Conservation (phyloP, 1,140 invertebrate species). For the Octopus bimaculoides region DNA sequence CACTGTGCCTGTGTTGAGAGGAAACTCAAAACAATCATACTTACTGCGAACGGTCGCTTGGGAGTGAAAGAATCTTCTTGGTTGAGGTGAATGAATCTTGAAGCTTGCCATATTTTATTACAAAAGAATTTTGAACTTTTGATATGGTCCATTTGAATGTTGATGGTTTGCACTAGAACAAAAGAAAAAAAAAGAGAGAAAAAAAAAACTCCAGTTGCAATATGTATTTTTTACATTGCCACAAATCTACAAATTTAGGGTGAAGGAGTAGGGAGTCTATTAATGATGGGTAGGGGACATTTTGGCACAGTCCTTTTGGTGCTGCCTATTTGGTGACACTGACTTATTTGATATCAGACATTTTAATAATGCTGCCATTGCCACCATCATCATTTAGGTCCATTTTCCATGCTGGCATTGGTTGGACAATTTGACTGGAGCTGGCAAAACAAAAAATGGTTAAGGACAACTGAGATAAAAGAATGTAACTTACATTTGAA, state of each 20-base stretch:
- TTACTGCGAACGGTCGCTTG: constrained; percentile 9
- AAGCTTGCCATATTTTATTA: constrained; percentile 58
- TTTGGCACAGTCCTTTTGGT: no score
- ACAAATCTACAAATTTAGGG: no score
- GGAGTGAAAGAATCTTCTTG: constrained; percentile 31
- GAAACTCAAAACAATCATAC: neutral
- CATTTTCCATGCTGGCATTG: no score
- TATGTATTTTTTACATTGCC: neutral
- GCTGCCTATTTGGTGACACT: no score
- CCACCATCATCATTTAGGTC: no score
- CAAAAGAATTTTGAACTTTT: constrained; percentile 50
- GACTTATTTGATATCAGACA: no score
- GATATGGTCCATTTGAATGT: constrained; percentile 46
- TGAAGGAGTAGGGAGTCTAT: no score
- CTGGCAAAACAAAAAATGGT: no score
- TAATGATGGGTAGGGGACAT: no score
- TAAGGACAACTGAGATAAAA: neutral
- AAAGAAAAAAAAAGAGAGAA: neutral
- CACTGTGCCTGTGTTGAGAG: no score
- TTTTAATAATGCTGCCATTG: no score
- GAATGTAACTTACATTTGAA: constrained; percentile 69
- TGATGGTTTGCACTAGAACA: constrained; percentile 45
- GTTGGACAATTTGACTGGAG: no score
- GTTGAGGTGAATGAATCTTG: constrained; percentile 40
- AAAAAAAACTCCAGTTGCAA: neutral